Conservation (phyloP, 1,140 invertebrate species). For the Drosophila takahashii region DNA sequence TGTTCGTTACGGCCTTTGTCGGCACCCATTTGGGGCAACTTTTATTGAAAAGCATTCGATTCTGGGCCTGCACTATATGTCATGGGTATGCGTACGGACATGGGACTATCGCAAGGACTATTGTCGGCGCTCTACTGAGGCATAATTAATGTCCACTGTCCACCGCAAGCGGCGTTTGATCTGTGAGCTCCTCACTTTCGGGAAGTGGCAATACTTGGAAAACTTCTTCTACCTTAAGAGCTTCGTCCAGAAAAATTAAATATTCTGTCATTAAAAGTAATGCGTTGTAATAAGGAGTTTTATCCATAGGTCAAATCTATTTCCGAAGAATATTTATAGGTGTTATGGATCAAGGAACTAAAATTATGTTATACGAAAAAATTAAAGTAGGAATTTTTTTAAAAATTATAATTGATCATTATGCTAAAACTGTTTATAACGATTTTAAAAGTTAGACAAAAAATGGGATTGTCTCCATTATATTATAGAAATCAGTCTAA, state of each 20-base stretch:
- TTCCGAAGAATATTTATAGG: no score
- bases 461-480: no score
- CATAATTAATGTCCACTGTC: conserved; percentile 68
- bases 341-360: no score
- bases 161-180: conserved; percentile 44
- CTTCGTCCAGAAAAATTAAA: neutral
- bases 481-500: no score
- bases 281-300: no score
- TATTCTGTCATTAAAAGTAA: no score
- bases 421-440: no score
- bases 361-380: no score
- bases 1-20: conserved; percentile 67
- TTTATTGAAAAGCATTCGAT: conserved; percentile 71
- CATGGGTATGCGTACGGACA: conserved; percentile 1
- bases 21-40: conserved; percentile 48
- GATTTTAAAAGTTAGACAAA: no score
- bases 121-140: conserved; percentile 57
- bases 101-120: conserved; percentile 29
- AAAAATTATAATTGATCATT: no score
- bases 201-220: conserved; percentile 25
- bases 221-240: neutral
- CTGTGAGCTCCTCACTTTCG: conserved; percentile 13
- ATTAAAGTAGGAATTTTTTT: no score
- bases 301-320: no score
- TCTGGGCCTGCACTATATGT: neutral